Evolutionary conservation across 2,797 vertebrate species (phyloP), one percentile per base, ranked within the genome.

Genomic region (Onychomys arenicola): DNA sequence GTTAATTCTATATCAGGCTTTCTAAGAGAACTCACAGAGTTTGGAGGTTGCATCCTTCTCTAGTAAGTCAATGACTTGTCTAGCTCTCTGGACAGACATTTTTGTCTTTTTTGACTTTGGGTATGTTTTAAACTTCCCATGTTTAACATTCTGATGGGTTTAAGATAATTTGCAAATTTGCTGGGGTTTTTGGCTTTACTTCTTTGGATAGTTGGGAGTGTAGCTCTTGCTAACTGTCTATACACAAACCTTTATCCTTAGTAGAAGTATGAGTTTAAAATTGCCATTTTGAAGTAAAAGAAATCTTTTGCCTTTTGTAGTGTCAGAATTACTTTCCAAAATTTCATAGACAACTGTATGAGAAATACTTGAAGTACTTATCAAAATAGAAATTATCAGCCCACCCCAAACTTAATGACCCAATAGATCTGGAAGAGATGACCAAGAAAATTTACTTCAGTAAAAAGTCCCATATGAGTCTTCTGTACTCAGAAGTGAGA

Each of bases 191-290:
- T 71, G 29, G 25, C 19, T 77, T 90, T 85, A 34, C 2, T 25
- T 91, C 10, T 29, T 89, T 86, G 9, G 82, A 86, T 55, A 32
- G 3, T 82, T 81, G 17, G 37, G 2, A 76, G 4, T 71, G 4
- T 32, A 37, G 23, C 2, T 83, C 1, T 86, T 87, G 80, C 8
- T 89, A 82, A 11, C 10, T 89, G 8, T 71, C 37, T 85, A 4
- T 81, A 88, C 1, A 17, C 1, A 88, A 1, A 27, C 1, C 13
- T 78, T 55, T 57, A 88, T 5, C 29, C 13, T 37, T 32, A 85
- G 32, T 2, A 97, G 52, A 90, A 87, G 69, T 34, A 78, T 29
- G n/a, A 87, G 19, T 93, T 96, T 29, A 75, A 78, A 78, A 90
- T 61, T 92, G 2, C 37, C 27, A 80, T 34, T 89, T 76, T 69